phyloP scores from a whole-genome alignment of 2,888 invertebrate genomes.

The Coleophora flavipennella region DNA sequence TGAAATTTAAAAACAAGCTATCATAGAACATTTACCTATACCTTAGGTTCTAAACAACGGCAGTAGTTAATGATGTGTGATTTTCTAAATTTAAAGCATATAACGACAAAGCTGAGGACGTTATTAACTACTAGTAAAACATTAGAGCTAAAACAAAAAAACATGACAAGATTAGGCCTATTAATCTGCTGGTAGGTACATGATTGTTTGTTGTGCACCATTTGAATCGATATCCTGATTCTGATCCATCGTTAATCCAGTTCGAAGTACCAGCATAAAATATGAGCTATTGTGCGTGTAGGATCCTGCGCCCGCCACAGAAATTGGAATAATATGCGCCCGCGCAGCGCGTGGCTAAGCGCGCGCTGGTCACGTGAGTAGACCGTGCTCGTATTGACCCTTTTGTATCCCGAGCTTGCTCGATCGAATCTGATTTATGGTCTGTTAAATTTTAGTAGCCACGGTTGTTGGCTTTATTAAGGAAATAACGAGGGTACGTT shows the following conservation, averaged over 20 bases:
- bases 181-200: not conserved
- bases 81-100: no score
- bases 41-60: no score
- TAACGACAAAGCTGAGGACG: no score
- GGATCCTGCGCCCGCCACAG: conserved; percentile 53
- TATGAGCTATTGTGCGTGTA: conserved; percentile 35
- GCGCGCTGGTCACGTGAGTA: conserved; percentile 65
- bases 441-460: conserved; percentile 4
- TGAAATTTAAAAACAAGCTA: no score
- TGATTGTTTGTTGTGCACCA: conserved; percentile 15
- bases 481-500: no score
- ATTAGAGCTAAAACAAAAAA: no score
- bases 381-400: conserved; percentile 50
- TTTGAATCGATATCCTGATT: conserved; percentile 55
- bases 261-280: conserved; percentile 46
- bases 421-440: conserved; percentile 31
- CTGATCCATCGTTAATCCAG: conserved; percentile 65
- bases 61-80: no score
- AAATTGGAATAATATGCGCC: no score
- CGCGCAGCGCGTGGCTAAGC: conserved; percentile 59
- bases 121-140: no score
- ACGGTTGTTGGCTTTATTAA: no score
- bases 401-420: conserved; percentile 44
- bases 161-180: no score
- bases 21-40: no score